Base-by-base conservation (phyloP, 2,113 vertebrate genomes). In the Euleptes europaea region DNA sequence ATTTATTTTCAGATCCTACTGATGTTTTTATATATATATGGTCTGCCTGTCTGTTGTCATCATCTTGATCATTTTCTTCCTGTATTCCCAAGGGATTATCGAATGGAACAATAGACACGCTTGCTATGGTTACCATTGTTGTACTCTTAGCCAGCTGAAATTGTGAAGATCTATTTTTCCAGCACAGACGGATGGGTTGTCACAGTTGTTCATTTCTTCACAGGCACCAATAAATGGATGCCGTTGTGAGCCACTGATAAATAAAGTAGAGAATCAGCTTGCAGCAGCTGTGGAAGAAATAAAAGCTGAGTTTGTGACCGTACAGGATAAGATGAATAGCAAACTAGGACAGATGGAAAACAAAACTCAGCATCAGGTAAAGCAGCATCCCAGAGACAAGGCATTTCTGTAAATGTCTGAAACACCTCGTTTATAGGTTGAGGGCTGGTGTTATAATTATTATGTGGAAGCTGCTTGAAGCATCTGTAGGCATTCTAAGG, bases 251-350 rank as follows among this genome's bases (percentile, higher is more conserved):
- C 98, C 98, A 67, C 97, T 99, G 17, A 97, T 99, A 95, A 97
- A 93, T 90, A 99, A 98, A 94, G 95, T 99, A 94, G 98, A 99
- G 94, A 99, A 99, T 93, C 98, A 99, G 94, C 90, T 99, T 92
- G 97, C 98, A 91, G 98, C 98, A 76, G 97, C 98, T 0, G 97
- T 99, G 94, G 98, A 99, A 94, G 98, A 99, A 94, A 97, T 99
- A 92, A 98, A 97, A 95, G 97, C 97, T 1, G 98, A 99, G 93
- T 97, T 99, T 94, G 97, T 97, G 21, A 96, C 97, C 0, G 96
- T 99, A 63, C 98, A 99, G 91, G 97, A 98, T 88, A 97, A 98
- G 86, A 97, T 99, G 96, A 99, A 99, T 89, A 92, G 69, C 77
- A 99, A 99, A 94, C 95, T 99, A 92, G 98, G 98, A 13, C 97